These are phyloP conservation scores for Cromileptes altivelis DNA, from an alignment of 2,113 vertebrate genomes.

Conservation along the genomic window DNA sequence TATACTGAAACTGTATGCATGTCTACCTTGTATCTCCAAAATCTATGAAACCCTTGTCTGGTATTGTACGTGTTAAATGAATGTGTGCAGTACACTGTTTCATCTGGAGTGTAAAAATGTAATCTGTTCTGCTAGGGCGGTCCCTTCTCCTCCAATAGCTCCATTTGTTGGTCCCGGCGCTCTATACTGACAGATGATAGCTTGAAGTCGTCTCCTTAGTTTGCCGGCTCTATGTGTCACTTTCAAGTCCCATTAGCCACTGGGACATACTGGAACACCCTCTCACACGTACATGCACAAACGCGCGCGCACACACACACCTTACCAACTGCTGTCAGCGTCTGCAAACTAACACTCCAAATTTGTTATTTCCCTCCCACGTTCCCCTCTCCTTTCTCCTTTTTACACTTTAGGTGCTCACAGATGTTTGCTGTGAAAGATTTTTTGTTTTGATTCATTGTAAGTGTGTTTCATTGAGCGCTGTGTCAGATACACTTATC, in stretches of 20 bases:
- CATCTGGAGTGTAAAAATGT: conserved; percentile 81
- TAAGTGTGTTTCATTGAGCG: conserved; percentile 30
- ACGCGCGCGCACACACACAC: conserved; percentile 10
- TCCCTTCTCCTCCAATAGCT: conserved; percentile 82
- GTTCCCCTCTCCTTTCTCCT: conserved; percentile 24
- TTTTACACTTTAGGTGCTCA: conserved; percentile 26
- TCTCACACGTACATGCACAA: conserved; percentile 21
- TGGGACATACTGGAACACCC: conserved; percentile 77
- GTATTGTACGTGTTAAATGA: conserved; percentile 65
- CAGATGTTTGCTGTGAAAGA: conserved; percentile 22
- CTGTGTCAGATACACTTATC: conserved; percentile 37
- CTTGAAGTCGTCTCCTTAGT: conserved; percentile 84
- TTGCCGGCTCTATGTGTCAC: conserved; percentile 83
- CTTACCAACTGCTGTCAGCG: conserved; percentile 32
- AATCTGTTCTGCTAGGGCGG: conserved; percentile 87
- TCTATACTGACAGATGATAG: conserved; percentile 84
- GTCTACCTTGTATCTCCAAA: background rate
- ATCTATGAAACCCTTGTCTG: conserved; percentile 30
- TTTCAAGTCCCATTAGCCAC: conserved; percentile 85
- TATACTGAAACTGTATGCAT: background rate
- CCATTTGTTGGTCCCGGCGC: conserved; percentile 80
- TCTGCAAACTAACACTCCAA: conserved; percentile 6
- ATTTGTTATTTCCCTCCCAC: conserved; percentile 12
- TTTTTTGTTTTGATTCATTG: conserved; percentile 44
- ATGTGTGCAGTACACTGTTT: conserved; percentile 60